Evolutionary conservation across 2,888 invertebrate species (phyloP), one percentile per base, ranked within the genome.

Genomic region (Drosophila niveifrons): DNA sequence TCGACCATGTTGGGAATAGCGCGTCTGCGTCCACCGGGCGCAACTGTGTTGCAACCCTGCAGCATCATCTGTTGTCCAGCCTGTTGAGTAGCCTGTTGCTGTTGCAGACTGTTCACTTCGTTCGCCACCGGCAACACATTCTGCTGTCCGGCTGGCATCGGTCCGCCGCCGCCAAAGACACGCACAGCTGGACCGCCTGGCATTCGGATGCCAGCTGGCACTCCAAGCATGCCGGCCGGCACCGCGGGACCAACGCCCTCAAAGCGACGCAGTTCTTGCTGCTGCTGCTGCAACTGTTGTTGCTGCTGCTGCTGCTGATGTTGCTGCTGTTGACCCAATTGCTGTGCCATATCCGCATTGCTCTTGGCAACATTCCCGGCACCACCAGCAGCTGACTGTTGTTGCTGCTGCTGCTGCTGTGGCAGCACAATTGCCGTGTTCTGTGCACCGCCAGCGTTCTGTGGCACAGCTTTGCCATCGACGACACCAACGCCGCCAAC

Each of bases 191-290:
- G 90, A 8, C 85, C 90, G 11, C 89, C 88, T n/a, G 91, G 86
- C 91, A 92, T 92, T 1, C 92, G 90, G 61, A 92, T 91, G 15
- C 90, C 90, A 29, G 63, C 17, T 4, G 81, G 83, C 51, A 72
- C 56, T 18, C 72, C 74, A n/a, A 75, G 13, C 59, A 76, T 64
- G 10, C 81, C 83, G 0, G 44, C 36, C 4, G 86, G 23, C 0
- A 69, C 80, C 4, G 36, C 4, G 36, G 86, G 63, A 8, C 83
- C 80, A 80, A 34, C 85, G 53, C 90, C 83, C 52, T 92, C 92
- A 44, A 92, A 92, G 10, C 91, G 89, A 1, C 92, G 81, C 51
- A 92, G 84, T 44, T 92, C 92, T 55, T 91, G 89, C 31, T 91
- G 90, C 56, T 91, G 89, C 31, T 91, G 90, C 8, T 80, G 80